A percentile compares a stretch with the other conserved stretches of the same genome.
phyloP scores from a whole-genome alignment of 2,888 invertebrate genomes.

The Euzophera pinguis region DNA sequence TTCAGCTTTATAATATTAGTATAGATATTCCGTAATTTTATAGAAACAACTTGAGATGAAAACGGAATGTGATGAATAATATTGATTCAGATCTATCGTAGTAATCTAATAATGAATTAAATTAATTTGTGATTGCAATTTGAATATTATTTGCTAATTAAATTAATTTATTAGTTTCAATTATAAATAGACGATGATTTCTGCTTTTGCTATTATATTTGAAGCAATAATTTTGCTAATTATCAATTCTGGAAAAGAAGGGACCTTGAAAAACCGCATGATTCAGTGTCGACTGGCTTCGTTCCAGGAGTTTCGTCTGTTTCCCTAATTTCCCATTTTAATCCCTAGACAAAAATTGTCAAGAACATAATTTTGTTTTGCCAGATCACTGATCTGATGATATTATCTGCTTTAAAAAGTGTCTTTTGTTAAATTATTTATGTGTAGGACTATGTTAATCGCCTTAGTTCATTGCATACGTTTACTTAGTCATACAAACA shows the following conservation, averaged over 20 bases:
- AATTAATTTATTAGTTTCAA: not conserved
- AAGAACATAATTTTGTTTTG: not conserved
- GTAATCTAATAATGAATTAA: too few species aligned
- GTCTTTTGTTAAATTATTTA: not conserved
- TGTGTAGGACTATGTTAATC: not conserved
- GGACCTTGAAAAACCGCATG: constrained; percentile 6
- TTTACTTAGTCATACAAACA: not conserved
- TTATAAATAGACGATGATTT: not conserved
- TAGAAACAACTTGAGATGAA: too few species aligned
- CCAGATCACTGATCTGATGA: not conserved
- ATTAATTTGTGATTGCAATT: too few species aligned
- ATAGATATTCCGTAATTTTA: too few species aligned
- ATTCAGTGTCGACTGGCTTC: constrained; percentile 11
- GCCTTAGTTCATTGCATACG: not conserved
- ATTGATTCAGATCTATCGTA: too few species aligned
- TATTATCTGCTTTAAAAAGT: too few species aligned
- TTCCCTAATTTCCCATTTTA: constrained; percentile 7
- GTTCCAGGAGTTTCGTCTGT: constrained; percentile 4
- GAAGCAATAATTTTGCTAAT: not conserved
- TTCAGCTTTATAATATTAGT: too few species aligned
- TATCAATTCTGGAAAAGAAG: not conserved
- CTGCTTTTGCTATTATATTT: not conserved
- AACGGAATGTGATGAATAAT: too few species aligned
- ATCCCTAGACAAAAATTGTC: not conserved
- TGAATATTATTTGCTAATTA: too few species aligned